phyloP scores from a whole-genome alignment of 2,113 vertebrate genomes.

The Vicugna pacos region DNA sequence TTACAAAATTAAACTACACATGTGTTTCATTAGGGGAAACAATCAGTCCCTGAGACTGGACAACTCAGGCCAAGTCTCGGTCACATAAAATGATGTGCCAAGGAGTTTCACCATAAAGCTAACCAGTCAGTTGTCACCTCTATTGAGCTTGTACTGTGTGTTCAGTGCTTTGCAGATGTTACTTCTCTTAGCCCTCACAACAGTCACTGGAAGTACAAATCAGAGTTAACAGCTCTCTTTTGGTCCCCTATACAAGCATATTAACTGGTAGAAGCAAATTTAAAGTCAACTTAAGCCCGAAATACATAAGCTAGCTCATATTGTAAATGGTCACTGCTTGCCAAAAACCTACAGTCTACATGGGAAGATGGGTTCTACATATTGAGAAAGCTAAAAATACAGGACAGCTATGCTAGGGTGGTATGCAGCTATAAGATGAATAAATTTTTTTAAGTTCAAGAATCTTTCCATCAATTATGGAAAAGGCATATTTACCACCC shows the following conservation, averaged over 20 bases:
- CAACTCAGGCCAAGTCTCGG: neutral
- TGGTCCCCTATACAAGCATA: neutral
- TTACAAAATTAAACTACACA: neutral
- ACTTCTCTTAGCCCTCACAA: neutral
- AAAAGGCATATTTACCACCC: neutral
- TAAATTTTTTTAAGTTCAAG: neutral
- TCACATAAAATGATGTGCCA: neutral
- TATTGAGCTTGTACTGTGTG: neutral
- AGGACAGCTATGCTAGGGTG: neutral
- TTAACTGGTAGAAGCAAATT: neutral
- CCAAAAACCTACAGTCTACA: neutral
- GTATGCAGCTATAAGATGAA: neutral
- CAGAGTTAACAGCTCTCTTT: neutral
- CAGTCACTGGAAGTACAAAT: neutral
- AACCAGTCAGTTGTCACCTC: neutral
- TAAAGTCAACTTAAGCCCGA: constrained; percentile 12
- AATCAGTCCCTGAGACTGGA: neutral
- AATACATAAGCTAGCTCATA: neutral
- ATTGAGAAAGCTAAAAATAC: constrained; percentile 14
- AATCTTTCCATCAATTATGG: neutral
- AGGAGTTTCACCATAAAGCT: neutral
- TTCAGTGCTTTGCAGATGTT: neutral
- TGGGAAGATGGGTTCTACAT: neutral
- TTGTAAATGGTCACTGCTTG: neutral
- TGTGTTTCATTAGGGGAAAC: neutral